These are phyloP conservation scores for Rhinogobio ventralis DNA, from an alignment of 2,797 vertebrate genomes.

Conservation along the genomic window DNA sequence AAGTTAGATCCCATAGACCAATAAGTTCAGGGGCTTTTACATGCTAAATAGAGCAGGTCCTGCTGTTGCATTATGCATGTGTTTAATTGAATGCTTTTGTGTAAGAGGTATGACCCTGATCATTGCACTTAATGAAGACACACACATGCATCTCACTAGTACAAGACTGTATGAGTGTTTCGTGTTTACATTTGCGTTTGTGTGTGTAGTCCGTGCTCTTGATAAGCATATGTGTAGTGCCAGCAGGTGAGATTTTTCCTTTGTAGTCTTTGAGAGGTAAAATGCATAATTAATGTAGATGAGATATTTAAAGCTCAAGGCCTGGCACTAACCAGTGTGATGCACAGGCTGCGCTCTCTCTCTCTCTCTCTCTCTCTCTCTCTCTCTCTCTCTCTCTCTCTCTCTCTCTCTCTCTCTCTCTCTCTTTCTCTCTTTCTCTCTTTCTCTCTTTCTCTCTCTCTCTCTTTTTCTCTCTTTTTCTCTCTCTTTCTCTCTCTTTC, in stretches of 20 bases:
- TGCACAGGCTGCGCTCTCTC: neutral
- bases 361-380: neutral
- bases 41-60: constrained; percentile 34
- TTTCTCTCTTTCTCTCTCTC: neutral
- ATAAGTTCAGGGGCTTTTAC: constrained; percentile 20
- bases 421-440: neutral
- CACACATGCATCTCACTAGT: neutral
- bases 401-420: neutral
- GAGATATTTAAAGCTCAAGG: constrained; percentile 53
- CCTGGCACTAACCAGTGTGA: constrained; percentile 42
- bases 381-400: neutral
- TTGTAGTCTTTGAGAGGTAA: constrained; percentile 55
- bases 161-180: constrained; percentile 7
- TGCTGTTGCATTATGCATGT: constrained; percentile 20
- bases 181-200: neutral
- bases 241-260: constrained; percentile 56
- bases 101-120: constrained; percentile 14
- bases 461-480: too few species aligned
- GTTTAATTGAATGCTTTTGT: constrained; percentile 27
- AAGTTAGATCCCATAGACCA: constrained; percentile 1
- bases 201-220: neutral
- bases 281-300: constrained; percentile 62
- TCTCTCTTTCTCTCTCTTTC: neutral
- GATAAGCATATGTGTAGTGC: constrained; percentile 19
- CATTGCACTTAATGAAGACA: constrained; percentile 11